Evolutionary conservation across 2,797 vertebrate species (phyloP).

Genomic region (Dendrocincla tyrannina): DNA sequence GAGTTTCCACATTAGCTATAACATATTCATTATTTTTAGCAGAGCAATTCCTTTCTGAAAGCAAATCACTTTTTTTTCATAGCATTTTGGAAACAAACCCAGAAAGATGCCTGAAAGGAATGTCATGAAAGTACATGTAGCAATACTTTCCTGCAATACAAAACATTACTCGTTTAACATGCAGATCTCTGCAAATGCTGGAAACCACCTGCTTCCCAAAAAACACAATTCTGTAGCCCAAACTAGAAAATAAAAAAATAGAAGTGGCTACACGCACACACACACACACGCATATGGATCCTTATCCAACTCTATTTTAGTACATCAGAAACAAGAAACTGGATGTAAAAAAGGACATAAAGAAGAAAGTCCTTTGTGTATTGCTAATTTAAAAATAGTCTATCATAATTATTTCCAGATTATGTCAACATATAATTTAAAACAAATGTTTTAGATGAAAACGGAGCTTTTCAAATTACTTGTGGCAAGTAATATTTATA

Average conservation of each 20-base stretch:
- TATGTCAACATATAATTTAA: slow-evolving; percentile 49
- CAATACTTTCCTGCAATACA: slow-evolving; percentile 39
- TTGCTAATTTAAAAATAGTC: slow-evolving; percentile 45
- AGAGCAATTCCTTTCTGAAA: slow-evolving; percentile 47
- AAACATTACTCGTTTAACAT: slow-evolving; percentile 28
- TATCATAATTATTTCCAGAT: slow-evolving; percentile 51
- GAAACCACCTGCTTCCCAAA: slow-evolving; percentile 46
- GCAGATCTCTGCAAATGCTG: slow-evolving; percentile 21
- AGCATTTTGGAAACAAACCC: slow-evolving; percentile 3
- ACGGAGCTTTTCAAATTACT: slow-evolving; percentile 9
- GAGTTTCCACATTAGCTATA: slow-evolving; percentile 54
- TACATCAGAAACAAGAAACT: background rate
- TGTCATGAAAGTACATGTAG: slow-evolving; percentile 45
- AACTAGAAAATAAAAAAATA: slow-evolving; percentile 20
- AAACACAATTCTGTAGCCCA: background rate
- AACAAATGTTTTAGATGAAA: slow-evolving; percentile 47
- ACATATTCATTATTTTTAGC: slow-evolving; percentile 60
- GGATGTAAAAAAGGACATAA: background rate
- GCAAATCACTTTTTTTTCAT: slow-evolving; percentile 7
- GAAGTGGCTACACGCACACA: background rate
- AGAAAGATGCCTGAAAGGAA: slow-evolving; percentile 24
- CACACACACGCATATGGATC: background rate
- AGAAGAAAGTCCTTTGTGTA: slow-evolving; percentile 35
- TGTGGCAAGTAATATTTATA: slow-evolving; percentile 44
- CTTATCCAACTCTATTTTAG: slow-evolving; percentile 28